Base-by-base conservation (phyloP, 2,113 vertebrate genomes). In the Phoenicopterus ruber region DNA sequence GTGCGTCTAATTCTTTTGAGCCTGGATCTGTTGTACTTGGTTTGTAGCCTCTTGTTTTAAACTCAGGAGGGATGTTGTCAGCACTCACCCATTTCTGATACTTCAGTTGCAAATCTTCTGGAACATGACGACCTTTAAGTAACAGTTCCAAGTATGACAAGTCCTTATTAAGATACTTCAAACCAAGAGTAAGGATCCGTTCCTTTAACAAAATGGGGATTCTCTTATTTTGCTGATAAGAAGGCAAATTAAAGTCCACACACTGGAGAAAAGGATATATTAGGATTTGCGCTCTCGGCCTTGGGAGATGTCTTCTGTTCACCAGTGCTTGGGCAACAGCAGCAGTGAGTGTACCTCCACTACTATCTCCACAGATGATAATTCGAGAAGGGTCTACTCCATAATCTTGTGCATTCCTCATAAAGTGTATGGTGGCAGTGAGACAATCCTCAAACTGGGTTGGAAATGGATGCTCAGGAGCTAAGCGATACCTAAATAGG, bases 241-340 rank as follows among this genome's bases (percentile, higher is more conserved):
- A 99, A 65, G 97, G 97, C 82, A 98, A 62, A 84, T 96, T 59
- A 0, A 97, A 83, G 74, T 94, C 88, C 73, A 94, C 90, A 66
- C 88, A 92, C 96, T 99, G 98, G 62, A 99, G 74, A 6, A 94
- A 81, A 8, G 98, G 98, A 58, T 98, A 98, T 96, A 99, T 96
- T 42, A 99, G 94, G 71, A 99, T 88, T 94, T 99, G 98, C 78
- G 98, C 98, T 52, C 98, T 97, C 67, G 98, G 96, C 86, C 91
- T 93, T 13, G 98, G 98, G 97, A 99, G 95, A 16, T 98, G 97
- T 82, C 81, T 85, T 90, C 92, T 97, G 34, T 77, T 90, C n/a
- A 77, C 96, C 81, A 99, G 95, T 40, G 88, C 91, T 88, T 99
- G 99, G 92, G 98, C 97, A 50, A 98, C 88, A 7, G 96, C 96